Evolutionary conservation across 2,888 invertebrate genomes (phyloP).

Genomic region (Morinoia aosen): DNA sequence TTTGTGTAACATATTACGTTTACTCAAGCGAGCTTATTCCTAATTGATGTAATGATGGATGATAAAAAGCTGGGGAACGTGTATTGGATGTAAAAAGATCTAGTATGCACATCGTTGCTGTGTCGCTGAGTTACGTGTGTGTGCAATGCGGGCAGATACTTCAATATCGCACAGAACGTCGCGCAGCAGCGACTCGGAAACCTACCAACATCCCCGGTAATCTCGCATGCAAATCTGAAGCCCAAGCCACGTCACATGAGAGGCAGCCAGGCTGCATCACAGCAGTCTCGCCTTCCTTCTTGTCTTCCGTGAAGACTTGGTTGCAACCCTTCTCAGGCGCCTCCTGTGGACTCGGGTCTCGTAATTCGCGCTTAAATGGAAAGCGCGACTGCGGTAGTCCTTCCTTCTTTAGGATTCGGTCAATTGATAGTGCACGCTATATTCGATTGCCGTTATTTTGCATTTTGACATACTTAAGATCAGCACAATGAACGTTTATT

Average conservation of each 20-base stretch:
- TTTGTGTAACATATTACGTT: background rate
- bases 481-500: background rate
- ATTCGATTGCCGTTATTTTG: background rate
- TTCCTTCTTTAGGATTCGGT: background rate
- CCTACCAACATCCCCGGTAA: background rate
- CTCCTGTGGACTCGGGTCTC: background rate
- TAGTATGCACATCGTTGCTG: too few species aligned
- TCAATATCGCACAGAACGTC: background rate
- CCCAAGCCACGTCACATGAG: background rate
- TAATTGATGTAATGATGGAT: background rate
- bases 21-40: background rate
- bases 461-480: background rate
- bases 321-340: background rate
- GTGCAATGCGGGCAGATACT: background rate
- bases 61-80: background rate
- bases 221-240: background rate
- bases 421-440: background rate
- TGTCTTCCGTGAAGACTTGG: background rate
- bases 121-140: too few species aligned
- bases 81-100: too few species aligned
- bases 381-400: background rate
- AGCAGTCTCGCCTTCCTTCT: background rate
- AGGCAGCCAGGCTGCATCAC: constrained; percentile 10
- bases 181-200: background rate
- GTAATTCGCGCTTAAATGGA: background rate